Base-by-base conservation (phyloP, 1,140 invertebrate species). In the Solen grandis region DNA sequence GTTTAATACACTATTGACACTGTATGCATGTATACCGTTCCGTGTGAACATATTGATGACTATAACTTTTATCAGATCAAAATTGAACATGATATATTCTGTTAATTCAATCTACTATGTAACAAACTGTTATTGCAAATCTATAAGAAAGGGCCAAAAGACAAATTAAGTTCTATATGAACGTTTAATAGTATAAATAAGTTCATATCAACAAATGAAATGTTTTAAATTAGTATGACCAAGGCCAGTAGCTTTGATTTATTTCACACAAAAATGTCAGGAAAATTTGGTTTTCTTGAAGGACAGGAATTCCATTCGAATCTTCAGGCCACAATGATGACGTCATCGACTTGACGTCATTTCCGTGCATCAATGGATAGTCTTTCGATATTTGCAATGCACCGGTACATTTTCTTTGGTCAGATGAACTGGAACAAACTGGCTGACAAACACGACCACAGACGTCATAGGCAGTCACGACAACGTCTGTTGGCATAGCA, bases 401-500 rank as follows among this genome's bases (percentile, higher is more conserved):
- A n/a, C 77, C 77, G 13, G 57, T 13, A 27, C 77, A 80, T 25
- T 50, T 52, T 22, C 68, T 19, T 3, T 8, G 63, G 35, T n/a
- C 29, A 8, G 13, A 36, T 25, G 16, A 35, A 25, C 52, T 57
- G 4, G 33, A 25, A 38, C 77, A 80, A 65, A 36, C 72, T 65
- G 77, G 68, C 46, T 80, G 77, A 63, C 77, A 80, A 2, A 80
- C 57, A 19, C 66, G 36, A n/a, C 77, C 77, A 46, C 77, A 80
- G 16, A 31, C 68, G 27, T 80, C 77, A 36, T 72, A 80, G 5
- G 68, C 77, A 14, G 55, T 29, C 13, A 80, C 55, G 54, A 80
- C n/a, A 5, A 65, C 66, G 3, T 80, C 77, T 19, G 36, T 63
- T 13, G 8, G 16, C 13, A 19, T 10, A 10, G 35, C 22, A 19